Evolutionary conservation across 2,888 invertebrate species (phyloP).

Genomic region (Craniophora ligustri): DNA sequence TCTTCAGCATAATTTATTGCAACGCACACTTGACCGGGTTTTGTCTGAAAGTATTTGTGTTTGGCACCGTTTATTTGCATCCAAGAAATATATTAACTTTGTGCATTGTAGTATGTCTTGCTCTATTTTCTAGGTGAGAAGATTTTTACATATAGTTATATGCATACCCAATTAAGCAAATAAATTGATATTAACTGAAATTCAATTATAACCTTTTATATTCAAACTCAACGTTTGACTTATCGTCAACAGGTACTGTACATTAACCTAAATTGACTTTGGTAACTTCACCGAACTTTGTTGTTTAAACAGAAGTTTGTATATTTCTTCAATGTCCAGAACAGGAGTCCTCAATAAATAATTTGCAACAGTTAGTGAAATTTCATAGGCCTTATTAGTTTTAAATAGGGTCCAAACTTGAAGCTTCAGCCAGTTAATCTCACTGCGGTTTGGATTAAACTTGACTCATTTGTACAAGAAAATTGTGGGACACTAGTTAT

Average conservation of each 20-base stretch:
- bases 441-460: too few relatives aligned
- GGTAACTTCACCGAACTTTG: conserved; percentile 22
- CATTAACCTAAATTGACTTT: conserved; percentile 21
- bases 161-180: too few relatives aligned
- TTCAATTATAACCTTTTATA: neutral
- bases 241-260: conserved; percentile 6
- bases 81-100: conserved; percentile 4
- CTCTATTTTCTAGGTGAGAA: neutral
- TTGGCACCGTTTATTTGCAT: conserved; percentile 27
- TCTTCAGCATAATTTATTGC: conserved; percentile 62
- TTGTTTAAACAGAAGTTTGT: conserved; percentile 7
- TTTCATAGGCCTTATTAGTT: conserved; percentile 12
- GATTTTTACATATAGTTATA: too few relatives aligned
- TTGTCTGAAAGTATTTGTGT: conserved; percentile 57
- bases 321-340: conserved; percentile 24
- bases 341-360: conserved; percentile 9
- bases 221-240: conserved; percentile 1
- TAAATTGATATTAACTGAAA: neutral
- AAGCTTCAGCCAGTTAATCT: too few relatives aligned
- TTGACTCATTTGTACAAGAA: too few relatives aligned
- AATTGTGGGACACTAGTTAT: too few relatives aligned
- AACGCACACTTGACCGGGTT: conserved; percentile 62
- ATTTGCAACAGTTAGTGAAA: neutral
- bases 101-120: neutral
- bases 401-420: neutral